Evolutionary conservation across 2,797 vertebrate species (phyloP), one percentile per base, ranked within the genome.

Genomic region (Chanos chanos): DNA sequence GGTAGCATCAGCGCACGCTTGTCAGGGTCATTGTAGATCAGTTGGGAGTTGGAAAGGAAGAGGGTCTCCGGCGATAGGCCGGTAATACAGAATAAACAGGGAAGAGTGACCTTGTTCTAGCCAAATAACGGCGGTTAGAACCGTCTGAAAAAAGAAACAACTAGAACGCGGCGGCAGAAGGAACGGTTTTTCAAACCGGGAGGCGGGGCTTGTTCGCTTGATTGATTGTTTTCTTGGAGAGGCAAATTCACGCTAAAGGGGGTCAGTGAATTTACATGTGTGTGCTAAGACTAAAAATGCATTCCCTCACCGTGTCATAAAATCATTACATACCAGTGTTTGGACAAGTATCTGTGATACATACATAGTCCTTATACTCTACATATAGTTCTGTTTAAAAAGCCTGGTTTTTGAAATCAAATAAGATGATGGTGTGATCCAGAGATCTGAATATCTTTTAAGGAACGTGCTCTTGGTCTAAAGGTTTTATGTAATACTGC

Each of bases 21-120:
- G 33, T 41, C 33, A 7, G 56, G 55, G 52, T 44, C 59, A 49
- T 41, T 52, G 53, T 19, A 51, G 53, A 40, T 54, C 56, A 16
- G 33, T 57, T 6, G 15, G 7, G 34, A 53, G 4, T 48, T 16
- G 21, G 48, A 40, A n/a, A 13, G 65, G 13, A 49, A 25, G 15
- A 45, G 22, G 22, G 4, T 21, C 30, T 56, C 16, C 30, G 30
- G 56, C 43, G 54, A 31, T 25, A 15, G 45, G 25, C 55, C 28
- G 5, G 48, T 69, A 60, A 72, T 55, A 44, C 30, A 34, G 49
- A 57, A 64, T 53, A 60, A 69, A 66, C 50, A 60, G 39, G 66
- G 58, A 50, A 47, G 37, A 43, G 55, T 71, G 59, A 71, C 69
- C 69, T 71, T 71, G 69, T 71, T 63, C 53, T 25, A 37, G 15